phyloP scores from a whole-genome alignment of 1,140 invertebrate genomes.

The Dendrolimus kikuchii region DNA sequence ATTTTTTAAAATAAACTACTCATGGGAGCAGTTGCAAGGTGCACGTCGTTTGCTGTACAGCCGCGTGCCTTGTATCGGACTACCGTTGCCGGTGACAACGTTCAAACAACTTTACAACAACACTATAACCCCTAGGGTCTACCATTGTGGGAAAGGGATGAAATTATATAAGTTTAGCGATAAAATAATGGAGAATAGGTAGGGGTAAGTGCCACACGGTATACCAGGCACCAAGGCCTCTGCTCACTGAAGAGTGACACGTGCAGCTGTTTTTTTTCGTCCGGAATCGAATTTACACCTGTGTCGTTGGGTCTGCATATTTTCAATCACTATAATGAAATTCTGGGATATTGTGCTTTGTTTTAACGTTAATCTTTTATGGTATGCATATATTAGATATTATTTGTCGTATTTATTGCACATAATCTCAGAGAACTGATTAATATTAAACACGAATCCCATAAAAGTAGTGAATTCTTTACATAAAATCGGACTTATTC shows the following conservation, averaged over 20 bases:
- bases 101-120: conserved; percentile 58
- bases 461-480: no score
- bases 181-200: conserved; percentile 25
- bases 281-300: conserved; percentile 55
- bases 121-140: conserved; percentile 39
- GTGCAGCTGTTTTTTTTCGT: conserved; percentile 27
- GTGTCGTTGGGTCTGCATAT: conserved; percentile 17
- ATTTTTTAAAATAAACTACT: no score
- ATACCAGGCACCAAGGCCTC: conserved; percentile 33
- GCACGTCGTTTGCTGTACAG: conserved; percentile 16
- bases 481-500: no score
- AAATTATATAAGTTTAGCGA: conserved; percentile 18
- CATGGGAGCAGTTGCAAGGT: not conserved
- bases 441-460: no score
- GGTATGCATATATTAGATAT: no score
- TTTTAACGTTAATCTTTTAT: no score
- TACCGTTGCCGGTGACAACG: conserved; percentile 64
- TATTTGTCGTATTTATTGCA: no score
- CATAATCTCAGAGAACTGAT: no score
- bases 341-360: no score
- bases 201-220: conserved; percentile 44
- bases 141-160: conserved; percentile 38
- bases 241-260: conserved; percentile 58
- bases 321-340: no score
- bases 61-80: conserved; percentile 46